Conservation (phyloP, 2,888 invertebrate species). For the Plagodis pulveraria region DNA sequence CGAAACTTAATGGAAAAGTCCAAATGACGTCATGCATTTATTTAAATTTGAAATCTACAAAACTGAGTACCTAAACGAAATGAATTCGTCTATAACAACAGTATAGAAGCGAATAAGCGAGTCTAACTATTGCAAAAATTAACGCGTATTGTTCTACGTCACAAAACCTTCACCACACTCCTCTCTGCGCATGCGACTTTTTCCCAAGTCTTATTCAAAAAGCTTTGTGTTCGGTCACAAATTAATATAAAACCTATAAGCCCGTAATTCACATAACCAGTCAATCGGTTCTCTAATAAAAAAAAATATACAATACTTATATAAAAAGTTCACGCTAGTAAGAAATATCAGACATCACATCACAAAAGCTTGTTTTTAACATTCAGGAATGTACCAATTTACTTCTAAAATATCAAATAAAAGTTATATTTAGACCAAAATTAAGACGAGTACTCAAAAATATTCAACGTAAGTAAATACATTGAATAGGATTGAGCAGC, state of each 20-base stretch:
- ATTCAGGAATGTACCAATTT: slow-evolving; percentile 75
- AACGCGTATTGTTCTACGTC: slow-evolving; percentile 58
- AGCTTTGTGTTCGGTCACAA: slow-evolving; percentile 35
- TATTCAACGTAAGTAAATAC: slow-evolving; percentile 7
- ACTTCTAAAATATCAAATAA: slow-evolving; percentile 8
- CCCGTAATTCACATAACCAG: slow-evolving; percentile 46
- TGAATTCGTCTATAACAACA: slow-evolving; percentile 65
- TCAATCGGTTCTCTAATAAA: slow-evolving; percentile 32
- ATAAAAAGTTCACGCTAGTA: slow-evolving; percentile 35
- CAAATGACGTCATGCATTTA: slow-evolving; percentile 66
- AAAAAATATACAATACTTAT: slow-evolving; percentile 34
- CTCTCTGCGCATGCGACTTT: slow-evolving; percentile 73
- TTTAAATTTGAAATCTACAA: slow-evolving; percentile 58
- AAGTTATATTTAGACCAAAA: not conserved
- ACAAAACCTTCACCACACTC: slow-evolving; percentile 75
- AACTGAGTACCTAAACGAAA: slow-evolving; percentile 63
- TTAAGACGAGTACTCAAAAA: slow-evolving; percentile 4
- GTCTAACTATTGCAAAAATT: slow-evolving; percentile 69
- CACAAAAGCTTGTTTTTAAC: slow-evolving; percentile 77
- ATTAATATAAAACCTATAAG: slow-evolving; percentile 48
- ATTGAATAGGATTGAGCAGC: slow-evolving; percentile 22
- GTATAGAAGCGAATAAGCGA: slow-evolving; percentile 76
- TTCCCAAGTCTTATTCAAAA: slow-evolving; percentile 44
- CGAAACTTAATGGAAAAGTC: slow-evolving; percentile 48
- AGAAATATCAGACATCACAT: slow-evolving; percentile 73